Base-by-base conservation (phyloP, 2,797 vertebrate species). In the Natrix natrix region DNA sequence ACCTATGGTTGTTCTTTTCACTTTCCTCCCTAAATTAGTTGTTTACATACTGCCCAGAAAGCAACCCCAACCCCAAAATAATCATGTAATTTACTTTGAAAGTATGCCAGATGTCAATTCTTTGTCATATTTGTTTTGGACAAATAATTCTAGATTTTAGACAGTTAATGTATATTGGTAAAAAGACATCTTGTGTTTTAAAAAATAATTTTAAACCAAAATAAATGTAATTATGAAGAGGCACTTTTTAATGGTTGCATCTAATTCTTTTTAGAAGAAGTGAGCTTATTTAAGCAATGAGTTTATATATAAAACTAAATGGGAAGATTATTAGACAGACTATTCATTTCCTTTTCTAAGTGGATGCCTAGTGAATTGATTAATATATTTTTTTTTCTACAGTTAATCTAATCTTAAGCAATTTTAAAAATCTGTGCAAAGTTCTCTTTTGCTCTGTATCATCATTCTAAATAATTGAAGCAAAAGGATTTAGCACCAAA, bases 341-440 rank as follows among this genome's bases (percentile, higher is more conserved):
- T 24, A 20, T 55, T 60, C 90, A 90, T 91, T 60, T 69, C 2
- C 26, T 52, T 93, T 90, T 5, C 43, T 48, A 93, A 13, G 1
- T 8, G 57, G 10, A 90, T 89, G 54, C 32, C 22, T 8, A 91
- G n/a, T 32, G 92, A 92, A 74, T 16, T 55, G 7, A 24, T 90
- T 96, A 86, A 94, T 91, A 87, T 93, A 6, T 90, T 93, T 92
- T 90, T 83, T 57, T n/a, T 87, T 91, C 89, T 86, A 94, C 94
- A 86, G 20, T 88, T 89, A 87, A 28, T 8, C 96, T 91, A 95
- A 95, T 95, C 20, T 88, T 86, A 89, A 83, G 87, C 88, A 86
- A 7, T 52, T 90, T 90, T 11, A 52, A 90, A 93, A 93, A 93
- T 28, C 20, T 60, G 89, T 52, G 92, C 86, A 88, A n/a, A 89